Evolutionary conservation across 2,797 vertebrate species (phyloP).

Genomic region (Pelochelys cantorii): DNA sequence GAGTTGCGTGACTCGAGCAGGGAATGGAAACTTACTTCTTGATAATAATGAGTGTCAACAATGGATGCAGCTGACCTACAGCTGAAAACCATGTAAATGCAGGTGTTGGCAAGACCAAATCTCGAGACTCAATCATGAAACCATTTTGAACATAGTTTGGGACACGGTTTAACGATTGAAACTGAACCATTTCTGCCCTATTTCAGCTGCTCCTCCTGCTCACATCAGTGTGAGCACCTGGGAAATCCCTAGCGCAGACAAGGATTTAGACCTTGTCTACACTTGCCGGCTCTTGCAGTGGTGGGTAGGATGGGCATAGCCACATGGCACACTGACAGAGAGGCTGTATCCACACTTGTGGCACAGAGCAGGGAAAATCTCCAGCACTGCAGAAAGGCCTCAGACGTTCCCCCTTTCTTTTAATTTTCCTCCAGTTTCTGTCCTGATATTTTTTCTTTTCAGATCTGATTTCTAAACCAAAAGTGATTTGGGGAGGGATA

Average conservation of each 20-base stretch:
- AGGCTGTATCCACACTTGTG: too few species aligned
- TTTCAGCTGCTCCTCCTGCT: fast-evolving
- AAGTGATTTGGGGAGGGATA: slow-evolving; percentile 7
- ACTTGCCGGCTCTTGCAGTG: too few species aligned
- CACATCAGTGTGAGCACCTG: background rate
- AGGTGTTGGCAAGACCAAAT: background rate
- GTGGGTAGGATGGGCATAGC: too few species aligned
- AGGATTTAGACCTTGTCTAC: background rate
- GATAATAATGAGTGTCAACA: fast-evolving
- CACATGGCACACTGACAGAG: too few species aligned
- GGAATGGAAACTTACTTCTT: background rate
- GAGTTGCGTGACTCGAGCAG: too few species aligned
- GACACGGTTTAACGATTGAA: fast-evolving
- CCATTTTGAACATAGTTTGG: background rate
- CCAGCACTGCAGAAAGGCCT: too few species aligned
- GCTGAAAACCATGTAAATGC: fast-evolving
- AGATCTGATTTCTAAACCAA: slow-evolving; percentile 16
- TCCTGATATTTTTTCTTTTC: slow-evolving; percentile 17
- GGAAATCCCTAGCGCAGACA: fast-evolving
- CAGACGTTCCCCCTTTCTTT: background rate
- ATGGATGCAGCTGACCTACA: too few species aligned
- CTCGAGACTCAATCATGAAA: background rate
- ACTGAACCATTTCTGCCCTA: background rate
- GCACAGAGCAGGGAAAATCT: too few species aligned
- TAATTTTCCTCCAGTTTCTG: background rate